These are phyloP conservation scores for Celastrina argiolus DNA, from an alignment of 2,888 invertebrate species.

Conservation along the genomic window DNA sequence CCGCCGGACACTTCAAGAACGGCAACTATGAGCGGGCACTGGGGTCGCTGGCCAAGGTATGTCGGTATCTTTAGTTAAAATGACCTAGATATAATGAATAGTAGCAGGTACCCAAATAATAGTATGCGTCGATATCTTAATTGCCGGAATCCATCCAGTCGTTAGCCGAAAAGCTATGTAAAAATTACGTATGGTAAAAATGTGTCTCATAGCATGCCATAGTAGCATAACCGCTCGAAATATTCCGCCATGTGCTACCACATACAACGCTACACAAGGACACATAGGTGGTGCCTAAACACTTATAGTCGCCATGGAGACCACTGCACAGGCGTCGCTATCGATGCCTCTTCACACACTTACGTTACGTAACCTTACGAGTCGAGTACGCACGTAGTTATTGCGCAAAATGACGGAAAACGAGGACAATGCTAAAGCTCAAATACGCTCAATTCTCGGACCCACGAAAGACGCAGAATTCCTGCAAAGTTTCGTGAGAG, in stretches of 20 bases:
- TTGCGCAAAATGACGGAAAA: slow-evolving; percentile 44
- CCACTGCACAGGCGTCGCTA: slow-evolving; percentile 68
- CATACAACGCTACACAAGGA: slow-evolving; percentile 36
- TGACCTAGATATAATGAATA: too few relatives aligned
- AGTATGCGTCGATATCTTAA: too few relatives aligned
- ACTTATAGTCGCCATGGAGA: slow-evolving; percentile 63
- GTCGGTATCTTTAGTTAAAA: neutral
- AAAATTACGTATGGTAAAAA: neutral
- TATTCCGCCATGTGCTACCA: neutral
- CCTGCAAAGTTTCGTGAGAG: slow-evolving; percentile 87
- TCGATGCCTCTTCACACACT: slow-evolving; percentile 58
- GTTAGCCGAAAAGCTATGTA: too few relatives aligned
- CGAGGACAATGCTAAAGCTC: slow-evolving; percentile 63
- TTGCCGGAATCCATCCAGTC: too few relatives aligned
- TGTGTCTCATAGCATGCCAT: neutral
- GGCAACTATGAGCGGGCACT: slow-evolving; percentile 85
- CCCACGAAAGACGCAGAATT: slow-evolving; percentile 85
- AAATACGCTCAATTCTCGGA: slow-evolving; percentile 80
- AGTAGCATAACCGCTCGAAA: neutral
- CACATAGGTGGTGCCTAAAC: slow-evolving; percentile 64
- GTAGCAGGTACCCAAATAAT: too few relatives aligned
- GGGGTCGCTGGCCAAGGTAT: slow-evolving; percentile 82
- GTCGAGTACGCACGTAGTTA: slow-evolving; percentile 23
- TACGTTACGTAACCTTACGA: slow-evolving; percentile 51
- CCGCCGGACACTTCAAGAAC: slow-evolving; percentile 85